phyloP scores from a whole-genome alignment of 2,888 invertebrate genomes.

The Tachystola acroxantha region DNA sequence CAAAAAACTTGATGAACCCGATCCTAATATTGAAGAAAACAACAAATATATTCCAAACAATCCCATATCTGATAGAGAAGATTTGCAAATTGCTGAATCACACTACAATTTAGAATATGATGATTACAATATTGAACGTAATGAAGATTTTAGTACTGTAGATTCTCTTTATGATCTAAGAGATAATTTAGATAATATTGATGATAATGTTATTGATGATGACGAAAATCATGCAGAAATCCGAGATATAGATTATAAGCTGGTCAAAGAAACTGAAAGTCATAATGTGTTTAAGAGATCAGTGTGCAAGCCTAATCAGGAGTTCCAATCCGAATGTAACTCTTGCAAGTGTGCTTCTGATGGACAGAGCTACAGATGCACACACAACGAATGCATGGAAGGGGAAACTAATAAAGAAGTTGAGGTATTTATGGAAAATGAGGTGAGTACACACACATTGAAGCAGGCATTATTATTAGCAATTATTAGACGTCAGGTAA shows the following conservation, averaged over 20 bases:
- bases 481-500: too few species aligned
- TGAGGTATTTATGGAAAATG: slow-evolving; percentile 60
- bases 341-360: slow-evolving; percentile 70
- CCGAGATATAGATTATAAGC: neutral
- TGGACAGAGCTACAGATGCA: slow-evolving; percentile 70
- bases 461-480: too few species aligned
- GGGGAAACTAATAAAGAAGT: slow-evolving; percentile 48
- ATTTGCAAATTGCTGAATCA: neutral
- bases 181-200: neutral
- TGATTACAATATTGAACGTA: neutral
- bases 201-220: neutral
- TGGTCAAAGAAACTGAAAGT: neutral
- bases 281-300: slow-evolving; percentile 34
- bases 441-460: slow-evolving; percentile 43
- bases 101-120: neutral
- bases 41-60: neutral
- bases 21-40: neutral
- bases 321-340: slow-evolving; percentile 73
- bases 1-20: neutral
- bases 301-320: slow-evolving; percentile 63
- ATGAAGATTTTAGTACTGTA: neutral
- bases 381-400: slow-evolving; percentile 66
- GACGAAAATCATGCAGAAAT: neutral
- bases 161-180: neutral
- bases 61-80: neutral